A percentile compares a stretch with the other conserved stretches of the same genome.
Conservation (phyloP, 1,140 invertebrate species). For the Eueides isabella region DNA sequence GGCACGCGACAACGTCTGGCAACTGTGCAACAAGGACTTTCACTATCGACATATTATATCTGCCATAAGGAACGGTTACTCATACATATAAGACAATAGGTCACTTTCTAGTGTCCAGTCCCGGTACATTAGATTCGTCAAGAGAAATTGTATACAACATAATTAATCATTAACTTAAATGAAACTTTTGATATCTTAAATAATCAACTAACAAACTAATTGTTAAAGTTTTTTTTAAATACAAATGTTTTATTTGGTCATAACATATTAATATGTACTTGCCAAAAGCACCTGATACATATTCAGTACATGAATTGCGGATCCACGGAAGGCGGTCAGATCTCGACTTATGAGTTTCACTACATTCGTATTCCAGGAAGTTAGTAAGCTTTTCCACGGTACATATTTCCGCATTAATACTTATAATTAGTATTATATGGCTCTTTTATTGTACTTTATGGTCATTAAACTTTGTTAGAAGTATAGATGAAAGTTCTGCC, state of each 20-base stretch:
- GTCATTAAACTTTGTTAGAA: background rate
- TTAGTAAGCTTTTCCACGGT: constrained; percentile 13
- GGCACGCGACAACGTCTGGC: constrained; percentile 50
- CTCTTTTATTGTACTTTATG: background rate
- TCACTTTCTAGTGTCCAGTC: constrained; percentile 30
- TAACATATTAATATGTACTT: background rate
- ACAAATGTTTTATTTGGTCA: too few relatives aligned
- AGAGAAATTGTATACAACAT: too few relatives aligned
- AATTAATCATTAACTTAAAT: background rate
- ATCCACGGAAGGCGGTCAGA: constrained; percentile 57
- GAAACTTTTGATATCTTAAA: background rate
- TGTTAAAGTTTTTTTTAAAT: too few relatives aligned
- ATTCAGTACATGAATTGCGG: constrained; percentile 48
- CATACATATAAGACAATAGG: constrained; percentile 30
- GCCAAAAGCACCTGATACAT: constrained; percentile 33
- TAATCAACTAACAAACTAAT: too few relatives aligned
- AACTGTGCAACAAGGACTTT: constrained; percentile 59
- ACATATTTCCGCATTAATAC: constrained; percentile 7
- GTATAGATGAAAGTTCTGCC: background rate
- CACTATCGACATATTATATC: constrained; percentile 50
- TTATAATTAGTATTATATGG: background rate
- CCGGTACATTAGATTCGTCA: background rate
- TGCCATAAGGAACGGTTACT: constrained; percentile 45
- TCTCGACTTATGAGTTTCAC: constrained; percentile 57
- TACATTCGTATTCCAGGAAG: constrained; percentile 68